phyloP scores from a whole-genome alignment of 2,888 invertebrate species.

The Macrophya annulata region DNA sequence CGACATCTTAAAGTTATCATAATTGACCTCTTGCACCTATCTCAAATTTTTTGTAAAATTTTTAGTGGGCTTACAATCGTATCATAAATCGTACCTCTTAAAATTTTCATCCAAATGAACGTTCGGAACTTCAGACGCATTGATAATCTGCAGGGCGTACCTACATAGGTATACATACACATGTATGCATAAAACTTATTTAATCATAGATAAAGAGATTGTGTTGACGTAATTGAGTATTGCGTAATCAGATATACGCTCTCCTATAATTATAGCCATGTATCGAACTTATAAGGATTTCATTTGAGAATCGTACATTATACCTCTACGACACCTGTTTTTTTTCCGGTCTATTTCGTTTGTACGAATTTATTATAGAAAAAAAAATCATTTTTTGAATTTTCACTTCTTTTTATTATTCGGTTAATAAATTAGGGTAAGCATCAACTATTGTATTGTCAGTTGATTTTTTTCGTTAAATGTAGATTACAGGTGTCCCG shows the following conservation, averaged over 20 bases:
- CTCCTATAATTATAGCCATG: not conserved
- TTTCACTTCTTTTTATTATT: not conserved
- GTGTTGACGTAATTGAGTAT: constrained; percentile 46
- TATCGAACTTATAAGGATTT: constrained; percentile 48
- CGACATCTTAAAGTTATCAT: no score
- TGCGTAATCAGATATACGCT: constrained; percentile 41
- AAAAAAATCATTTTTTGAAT: not conserved
- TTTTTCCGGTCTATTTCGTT: not conserved
- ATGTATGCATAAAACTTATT: constrained; percentile 18
- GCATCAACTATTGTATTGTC: not conserved
- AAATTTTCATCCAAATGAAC: no score
- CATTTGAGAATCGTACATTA: not conserved
- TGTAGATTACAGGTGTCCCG: constrained; percentile 43
- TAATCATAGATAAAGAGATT: constrained; percentile 50
- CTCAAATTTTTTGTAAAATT: no score
- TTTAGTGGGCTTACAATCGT: no score
- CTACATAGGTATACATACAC: constrained; percentile 64
- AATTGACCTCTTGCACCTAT: no score
- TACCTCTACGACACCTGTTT: not conserved
- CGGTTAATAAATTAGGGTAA: not conserved
- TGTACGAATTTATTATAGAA: not conserved
- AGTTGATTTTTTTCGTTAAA: constrained; percentile 17
- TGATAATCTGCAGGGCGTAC: constrained; percentile 8
- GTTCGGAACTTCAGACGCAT: no score
- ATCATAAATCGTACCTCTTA: no score